Base-by-base conservation (phyloP, 2,113 vertebrate genomes). In the Bostrychus sinensis region DNA sequence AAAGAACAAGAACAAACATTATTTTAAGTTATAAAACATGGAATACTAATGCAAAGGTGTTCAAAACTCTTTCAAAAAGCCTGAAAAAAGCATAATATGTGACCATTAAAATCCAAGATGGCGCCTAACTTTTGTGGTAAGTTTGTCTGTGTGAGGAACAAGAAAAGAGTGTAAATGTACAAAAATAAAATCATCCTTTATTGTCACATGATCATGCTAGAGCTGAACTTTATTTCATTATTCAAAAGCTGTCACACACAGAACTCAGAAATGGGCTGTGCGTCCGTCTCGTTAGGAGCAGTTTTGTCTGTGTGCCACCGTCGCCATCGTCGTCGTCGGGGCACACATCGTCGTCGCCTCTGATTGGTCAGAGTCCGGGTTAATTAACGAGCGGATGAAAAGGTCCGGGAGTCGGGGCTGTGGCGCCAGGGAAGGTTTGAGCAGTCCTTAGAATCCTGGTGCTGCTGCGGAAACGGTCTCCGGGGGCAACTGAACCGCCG, bases 181-280 rank as follows among this genome's bases (percentile, higher is more conserved):
- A 73, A 89, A 91, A 89, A 90, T 88, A 60, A 86, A 86, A 17
- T 70, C 50, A 68, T 58, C 82, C 56, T 88, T 89, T 89, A 85
- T 89, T 85, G 23, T 72, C 72, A 78, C 57, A 62, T 77, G 68
- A 19, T 38, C 22, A 74, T 74, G 67, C 57, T 55, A 56, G 39
- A 46, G 37, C 72, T 63, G 2, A 70, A 62, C 77, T 88, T 86
- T 89, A 86, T 88, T 88, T 7, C 48, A 51, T 51, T 51, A 50
- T 50, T 50, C 14, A 16, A 53, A 62, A 70, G 61, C 57, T 54
- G 36, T 70, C 39, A n/a, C 82, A 70, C 76, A 82, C 64, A 70
- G 54, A n/a, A n/a, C n/a, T n/a, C n/a, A 75, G 56, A 76, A 30
- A 70, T 62, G 11, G 10, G 23, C 53, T 1, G 37, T 46, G 80